Conservation (phyloP, 2,113 vertebrate species). For the Dolichallabes microphthalmus region DNA sequence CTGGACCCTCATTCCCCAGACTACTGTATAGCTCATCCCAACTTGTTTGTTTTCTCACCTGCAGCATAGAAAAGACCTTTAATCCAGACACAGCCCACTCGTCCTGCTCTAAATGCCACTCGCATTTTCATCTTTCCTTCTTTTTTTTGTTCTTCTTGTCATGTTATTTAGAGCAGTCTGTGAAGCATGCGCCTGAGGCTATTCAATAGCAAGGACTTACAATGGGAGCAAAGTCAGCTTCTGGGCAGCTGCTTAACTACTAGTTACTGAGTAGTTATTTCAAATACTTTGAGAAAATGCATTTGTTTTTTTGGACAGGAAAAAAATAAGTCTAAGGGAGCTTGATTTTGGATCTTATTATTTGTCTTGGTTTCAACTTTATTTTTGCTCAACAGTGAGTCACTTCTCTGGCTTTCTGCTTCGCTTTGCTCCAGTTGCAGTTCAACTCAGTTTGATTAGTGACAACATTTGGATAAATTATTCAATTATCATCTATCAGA, state of each 20-base stretch:
- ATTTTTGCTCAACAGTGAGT: not conserved
- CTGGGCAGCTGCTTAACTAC: not conserved
- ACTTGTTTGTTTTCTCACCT: constrained; percentile 47
- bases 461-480: not conserved
- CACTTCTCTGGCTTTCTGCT: not conserved
- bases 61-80: constrained; percentile 22
- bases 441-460: not conserved
- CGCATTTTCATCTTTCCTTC: not conserved
- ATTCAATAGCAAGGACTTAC: not conserved
- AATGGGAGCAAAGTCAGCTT: not conserved
- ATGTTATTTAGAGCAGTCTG: not conserved
- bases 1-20: not conserved
- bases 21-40: constrained; percentile 30
- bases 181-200: not conserved
- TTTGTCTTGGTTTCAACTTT: not conserved
- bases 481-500: not conserved
- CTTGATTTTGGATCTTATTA: not conserved
- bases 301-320: not conserved
- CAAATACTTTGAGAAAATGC: not conserved
- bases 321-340: not conserved
- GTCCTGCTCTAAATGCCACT: not conserved
- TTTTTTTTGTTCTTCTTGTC: not conserved
- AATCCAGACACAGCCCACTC: not conserved
- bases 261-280: not conserved
- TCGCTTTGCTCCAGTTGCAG: not conserved